Percentiles rank a stretch among this genome's conserved stretches.
These are phyloP conservation scores for Ptychochromis oligacanthus DNA, from an alignment of 2,113 vertebrate genomes.

Conservation along the genomic window DNA sequence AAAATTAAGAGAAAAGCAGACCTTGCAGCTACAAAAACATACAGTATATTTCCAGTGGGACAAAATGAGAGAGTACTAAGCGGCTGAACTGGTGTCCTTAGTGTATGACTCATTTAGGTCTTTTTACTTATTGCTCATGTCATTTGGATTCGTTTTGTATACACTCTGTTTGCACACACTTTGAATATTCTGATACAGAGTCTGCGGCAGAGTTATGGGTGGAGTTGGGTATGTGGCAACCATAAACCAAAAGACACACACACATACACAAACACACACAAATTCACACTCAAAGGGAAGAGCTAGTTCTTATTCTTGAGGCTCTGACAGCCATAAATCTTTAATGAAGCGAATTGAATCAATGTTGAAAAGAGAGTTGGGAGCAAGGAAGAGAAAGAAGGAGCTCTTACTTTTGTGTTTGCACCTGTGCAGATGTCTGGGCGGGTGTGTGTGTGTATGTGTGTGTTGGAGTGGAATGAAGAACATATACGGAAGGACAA, in stretches of 20 bases:
- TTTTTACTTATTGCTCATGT: background rate
- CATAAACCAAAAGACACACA: constrained; percentile 1
- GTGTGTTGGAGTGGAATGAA: background rate
- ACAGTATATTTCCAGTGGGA: background rate
- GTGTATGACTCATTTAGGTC: background rate
- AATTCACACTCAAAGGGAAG: background rate
- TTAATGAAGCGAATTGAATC: constrained; percentile 10
- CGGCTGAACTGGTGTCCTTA: background rate
- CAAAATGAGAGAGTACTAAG: background rate
- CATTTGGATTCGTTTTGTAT: background rate
- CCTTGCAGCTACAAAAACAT: background rate
- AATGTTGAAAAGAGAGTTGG: background rate
- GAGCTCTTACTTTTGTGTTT: background rate
- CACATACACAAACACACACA: background rate
- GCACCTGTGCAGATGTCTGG: constrained; percentile 35
- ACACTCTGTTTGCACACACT: constrained; percentile 21
- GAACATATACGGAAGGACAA: background rate
- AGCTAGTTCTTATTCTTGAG: background rate
- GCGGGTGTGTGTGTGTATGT: background rate
- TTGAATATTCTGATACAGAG: background rate
- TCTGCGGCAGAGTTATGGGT: constrained; percentile 21
- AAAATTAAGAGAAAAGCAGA: background rate
- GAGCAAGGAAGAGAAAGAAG: background rate
- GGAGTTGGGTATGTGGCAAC: constrained; percentile 26
- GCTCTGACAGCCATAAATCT: background rate